Conservation (phyloP, 2,888 invertebrate genomes). For the Celastrina argiolus region DNA sequence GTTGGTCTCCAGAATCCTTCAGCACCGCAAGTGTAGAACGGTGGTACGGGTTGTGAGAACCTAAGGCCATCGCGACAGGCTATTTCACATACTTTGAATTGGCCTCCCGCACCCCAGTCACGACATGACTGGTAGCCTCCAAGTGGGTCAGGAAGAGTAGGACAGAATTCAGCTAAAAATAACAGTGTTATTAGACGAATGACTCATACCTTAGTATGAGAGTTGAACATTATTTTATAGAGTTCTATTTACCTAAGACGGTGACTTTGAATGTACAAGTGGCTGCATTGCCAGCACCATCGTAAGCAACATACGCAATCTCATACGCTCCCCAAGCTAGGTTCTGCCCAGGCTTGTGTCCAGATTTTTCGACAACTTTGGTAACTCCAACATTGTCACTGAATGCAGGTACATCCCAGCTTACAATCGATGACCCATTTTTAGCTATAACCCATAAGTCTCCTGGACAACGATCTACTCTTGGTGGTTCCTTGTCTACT, state of each 20-base stretch:
- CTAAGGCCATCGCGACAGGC: constrained; percentile 89
- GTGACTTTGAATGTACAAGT: constrained; percentile 95
- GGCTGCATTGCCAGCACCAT: constrained; percentile 94
- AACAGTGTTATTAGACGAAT: background rate
- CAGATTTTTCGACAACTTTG: constrained; percentile 88
- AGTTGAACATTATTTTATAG: background rate
- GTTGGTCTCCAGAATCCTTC: constrained; percentile 99
- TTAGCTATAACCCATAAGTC: constrained; percentile 96
- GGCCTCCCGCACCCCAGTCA: constrained; percentile 97
- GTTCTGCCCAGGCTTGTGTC: constrained; percentile 91
- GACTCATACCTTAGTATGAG: background rate
- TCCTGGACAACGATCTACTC: constrained; percentile 93
- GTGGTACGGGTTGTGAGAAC: constrained; percentile 95
- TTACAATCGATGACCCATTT: constrained; percentile 92
- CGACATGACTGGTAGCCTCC: constrained; percentile 95
- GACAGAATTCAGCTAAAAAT: constrained; percentile 91
- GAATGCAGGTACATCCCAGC: constrained; percentile 95
- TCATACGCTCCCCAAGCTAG: constrained; percentile 94
- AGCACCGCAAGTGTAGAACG: constrained; percentile 98
- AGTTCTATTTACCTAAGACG: constrained; percentile 82
- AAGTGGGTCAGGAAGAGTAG: constrained; percentile 90
- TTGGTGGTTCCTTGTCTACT: constrained; percentile 91
- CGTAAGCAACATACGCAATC: constrained; percentile 95
- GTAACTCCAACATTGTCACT: constrained; percentile 91
- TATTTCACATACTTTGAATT: constrained; percentile 96